Conservation (phyloP, 2,113 vertebrate species). For the Promerops cafer region DNA sequence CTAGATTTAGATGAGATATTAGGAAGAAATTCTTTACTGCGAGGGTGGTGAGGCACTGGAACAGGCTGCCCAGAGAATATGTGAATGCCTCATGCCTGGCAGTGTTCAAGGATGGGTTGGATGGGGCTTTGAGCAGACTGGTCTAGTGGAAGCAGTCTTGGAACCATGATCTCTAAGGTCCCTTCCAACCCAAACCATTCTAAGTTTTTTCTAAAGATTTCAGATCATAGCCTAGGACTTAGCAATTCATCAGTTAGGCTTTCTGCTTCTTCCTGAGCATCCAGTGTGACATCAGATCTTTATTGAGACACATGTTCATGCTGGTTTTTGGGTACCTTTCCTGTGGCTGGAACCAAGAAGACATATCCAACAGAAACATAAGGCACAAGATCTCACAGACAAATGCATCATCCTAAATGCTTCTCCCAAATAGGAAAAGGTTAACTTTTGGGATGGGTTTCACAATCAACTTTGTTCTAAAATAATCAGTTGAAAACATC, state of each 20-base stretch:
- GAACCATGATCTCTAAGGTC: background rate
- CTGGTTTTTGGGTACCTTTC: background rate
- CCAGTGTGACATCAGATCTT: background rate
- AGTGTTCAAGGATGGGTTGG: background rate
- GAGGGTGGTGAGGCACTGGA: background rate
- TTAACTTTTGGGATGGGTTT: background rate
- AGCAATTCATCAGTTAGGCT: background rate
- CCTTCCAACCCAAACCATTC: background rate
- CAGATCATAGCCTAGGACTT: background rate
- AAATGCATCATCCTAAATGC: background rate
- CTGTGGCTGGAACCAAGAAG: background rate
- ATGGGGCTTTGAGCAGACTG: background rate
- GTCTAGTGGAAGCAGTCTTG: rapidly evolving
- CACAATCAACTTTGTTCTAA: background rate
- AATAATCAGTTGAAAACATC: background rate
- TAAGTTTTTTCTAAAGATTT: background rate
- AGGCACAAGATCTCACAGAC: background rate
- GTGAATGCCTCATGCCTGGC: background rate
- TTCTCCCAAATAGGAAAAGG: background rate
- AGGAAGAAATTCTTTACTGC: background rate
- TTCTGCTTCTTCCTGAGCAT: background rate
- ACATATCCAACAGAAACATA: background rate
- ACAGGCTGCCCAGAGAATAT: background rate
- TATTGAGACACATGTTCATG: background rate
- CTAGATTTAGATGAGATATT: background rate